A percentile compares a stretch with the other conserved stretches of the same genome.
Conservation (phyloP, 2,113 vertebrate species). For the Dipodomys spectabilis region DNA sequence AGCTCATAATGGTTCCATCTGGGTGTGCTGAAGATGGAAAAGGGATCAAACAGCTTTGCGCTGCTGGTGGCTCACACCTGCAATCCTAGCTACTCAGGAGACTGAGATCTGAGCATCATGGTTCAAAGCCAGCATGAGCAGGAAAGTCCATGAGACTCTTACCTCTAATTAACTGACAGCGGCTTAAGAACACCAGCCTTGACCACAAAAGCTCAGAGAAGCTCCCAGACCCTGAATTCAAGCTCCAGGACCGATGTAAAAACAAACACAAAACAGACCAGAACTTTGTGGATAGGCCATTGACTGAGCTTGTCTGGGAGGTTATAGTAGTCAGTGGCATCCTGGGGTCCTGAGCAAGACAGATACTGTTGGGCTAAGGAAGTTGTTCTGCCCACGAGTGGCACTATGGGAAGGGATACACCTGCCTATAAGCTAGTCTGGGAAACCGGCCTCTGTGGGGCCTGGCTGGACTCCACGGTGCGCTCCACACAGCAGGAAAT, state of each 20-base stretch:
- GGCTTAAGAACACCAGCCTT: no score
- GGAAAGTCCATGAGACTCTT: no score
- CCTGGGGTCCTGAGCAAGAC: neutral
- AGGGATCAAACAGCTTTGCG: neutral
- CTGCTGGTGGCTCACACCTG: no score
- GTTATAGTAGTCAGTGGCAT: neutral
- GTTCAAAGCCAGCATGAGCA: no score
- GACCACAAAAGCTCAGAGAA: no score
- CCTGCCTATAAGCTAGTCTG: neutral
- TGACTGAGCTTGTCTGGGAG: neutral
- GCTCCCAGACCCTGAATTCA: no score
- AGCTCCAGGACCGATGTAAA: no score
- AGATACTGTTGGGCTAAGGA: neutral
- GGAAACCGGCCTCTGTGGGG: slow-evolving; percentile 12
- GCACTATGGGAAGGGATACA: neutral
- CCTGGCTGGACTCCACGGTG: slow-evolving; percentile 18
- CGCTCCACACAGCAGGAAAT: slow-evolving; percentile 12
- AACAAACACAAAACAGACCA: no score
- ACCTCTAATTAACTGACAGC: no score
- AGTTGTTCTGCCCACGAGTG: neutral
- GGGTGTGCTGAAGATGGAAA: neutral
- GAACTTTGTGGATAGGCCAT: neutral
- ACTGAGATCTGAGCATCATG: no score
- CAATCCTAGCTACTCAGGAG: no score
- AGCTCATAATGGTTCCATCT: neutral